phyloP scores from a whole-genome alignment of 2,888 invertebrate genomes.

The Enoplolaimus lenunculus region DNA sequence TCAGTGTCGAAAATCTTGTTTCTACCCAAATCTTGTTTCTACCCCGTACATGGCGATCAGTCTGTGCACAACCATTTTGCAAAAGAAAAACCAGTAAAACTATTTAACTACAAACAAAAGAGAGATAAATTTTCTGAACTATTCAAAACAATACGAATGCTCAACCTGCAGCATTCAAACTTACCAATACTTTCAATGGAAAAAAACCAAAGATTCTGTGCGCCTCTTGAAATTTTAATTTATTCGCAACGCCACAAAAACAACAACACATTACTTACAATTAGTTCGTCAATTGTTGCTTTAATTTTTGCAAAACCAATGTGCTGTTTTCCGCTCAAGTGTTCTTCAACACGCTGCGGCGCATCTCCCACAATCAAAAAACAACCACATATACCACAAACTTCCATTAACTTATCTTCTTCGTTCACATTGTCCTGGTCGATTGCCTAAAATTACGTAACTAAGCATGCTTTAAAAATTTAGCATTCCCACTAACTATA shows the following conservation, averaged over 20 bases:
- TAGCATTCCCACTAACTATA: too few relatives aligned
- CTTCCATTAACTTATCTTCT: conserved; percentile 95
- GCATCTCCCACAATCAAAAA: conserved; percentile 98
- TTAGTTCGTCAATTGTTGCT: conserved; percentile 27
- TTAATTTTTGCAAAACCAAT: conserved; percentile 62
- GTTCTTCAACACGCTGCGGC: conserved; percentile 90
- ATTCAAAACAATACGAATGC: too few relatives aligned
- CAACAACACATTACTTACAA: conserved; percentile 19
- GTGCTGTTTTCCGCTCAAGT: conserved; percentile 95
- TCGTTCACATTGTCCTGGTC: conserved; percentile 62
- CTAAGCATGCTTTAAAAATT: too few relatives aligned
- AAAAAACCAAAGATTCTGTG: too few relatives aligned
- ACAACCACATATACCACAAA: conserved; percentile 93
- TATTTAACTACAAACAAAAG: not conserved
- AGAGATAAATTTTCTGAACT: too few relatives aligned
- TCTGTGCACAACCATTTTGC: too few relatives aligned
- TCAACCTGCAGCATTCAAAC: not conserved
- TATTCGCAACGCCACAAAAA: not conserved
- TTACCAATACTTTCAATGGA: not conserved
- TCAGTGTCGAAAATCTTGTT: too few relatives aligned
- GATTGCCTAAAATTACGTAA: too few relatives aligned
- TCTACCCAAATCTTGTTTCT: too few relatives aligned
- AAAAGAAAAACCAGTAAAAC: too few relatives aligned
- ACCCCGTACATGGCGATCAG: too few relatives aligned
- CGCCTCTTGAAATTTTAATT: not conserved